Conservation (phyloP, 1,140 invertebrate species). For the Halesus radiatus region DNA sequence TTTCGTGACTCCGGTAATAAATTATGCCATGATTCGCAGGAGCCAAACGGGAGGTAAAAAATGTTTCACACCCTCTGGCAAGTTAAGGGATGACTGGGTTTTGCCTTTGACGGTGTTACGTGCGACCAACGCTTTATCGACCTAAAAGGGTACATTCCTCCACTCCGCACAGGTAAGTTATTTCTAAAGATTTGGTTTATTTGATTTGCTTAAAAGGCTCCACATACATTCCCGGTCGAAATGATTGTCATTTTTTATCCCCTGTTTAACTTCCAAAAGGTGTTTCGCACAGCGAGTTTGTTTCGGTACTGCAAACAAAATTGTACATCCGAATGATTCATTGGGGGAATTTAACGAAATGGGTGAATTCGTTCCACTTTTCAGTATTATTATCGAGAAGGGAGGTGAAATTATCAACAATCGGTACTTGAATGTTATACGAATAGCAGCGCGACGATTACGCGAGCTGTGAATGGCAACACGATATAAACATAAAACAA, state of each 20-base stretch:
- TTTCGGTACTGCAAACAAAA: too few species aligned
- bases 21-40: constrained; percentile 49
- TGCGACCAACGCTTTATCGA: constrained; percentile 36
- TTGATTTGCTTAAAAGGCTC: constrained; percentile 22
- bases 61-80: constrained; percentile 29
- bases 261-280: too few species aligned
- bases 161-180: constrained; percentile 14
- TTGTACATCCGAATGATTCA: too few species aligned
- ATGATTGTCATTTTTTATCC: not conserved
- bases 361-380: too few species aligned
- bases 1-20: constrained; percentile 49
- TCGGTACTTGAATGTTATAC: too few species aligned
- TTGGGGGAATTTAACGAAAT: too few species aligned
- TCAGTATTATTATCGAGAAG: too few species aligned
- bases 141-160: constrained; percentile 27
- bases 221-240: constrained; percentile 12
- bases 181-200: constrained; percentile 36
- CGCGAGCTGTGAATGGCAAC: too few species aligned
- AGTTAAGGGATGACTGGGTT: constrained; percentile 33
- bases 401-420: too few species aligned
- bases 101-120: constrained; percentile 32
- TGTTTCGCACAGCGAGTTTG: too few species aligned
- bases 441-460: too few species aligned
- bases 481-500: too few species aligned
- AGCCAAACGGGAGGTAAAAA: constrained; percentile 28